Evolutionary conservation across 2,113 vertebrate genomes (phyloP).

Genomic region (Chloropsis hardwickii): DNA sequence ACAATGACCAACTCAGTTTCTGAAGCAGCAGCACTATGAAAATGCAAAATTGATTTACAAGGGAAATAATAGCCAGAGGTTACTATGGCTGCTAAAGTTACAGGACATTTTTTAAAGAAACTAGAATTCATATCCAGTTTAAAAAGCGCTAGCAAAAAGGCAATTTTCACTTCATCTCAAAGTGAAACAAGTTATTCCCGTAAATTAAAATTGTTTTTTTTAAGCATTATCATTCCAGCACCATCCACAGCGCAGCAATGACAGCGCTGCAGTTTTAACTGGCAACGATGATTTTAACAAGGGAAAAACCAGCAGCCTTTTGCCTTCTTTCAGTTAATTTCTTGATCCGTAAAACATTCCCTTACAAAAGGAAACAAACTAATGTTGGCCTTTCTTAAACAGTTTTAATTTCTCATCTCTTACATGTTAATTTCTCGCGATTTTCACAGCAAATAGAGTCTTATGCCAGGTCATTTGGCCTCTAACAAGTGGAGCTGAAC

Average conservation of each 20-base stretch:
- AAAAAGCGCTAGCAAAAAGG: not conserved
- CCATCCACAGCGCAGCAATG: not conserved
- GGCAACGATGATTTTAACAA: not conserved
- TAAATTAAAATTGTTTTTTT: not conserved
- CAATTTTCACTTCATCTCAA: not conserved
- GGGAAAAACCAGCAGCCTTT: not conserved
- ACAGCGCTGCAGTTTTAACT: not conserved
- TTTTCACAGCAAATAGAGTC: not conserved
- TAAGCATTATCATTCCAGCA: not conserved
- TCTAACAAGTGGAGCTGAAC: not conserved
- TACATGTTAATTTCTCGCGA: not conserved
- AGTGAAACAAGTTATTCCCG: not conserved
- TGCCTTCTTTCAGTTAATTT: not conserved
- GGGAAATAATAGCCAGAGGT: not conserved
- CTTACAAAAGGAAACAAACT: not conserved
- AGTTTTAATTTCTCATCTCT: not conserved
- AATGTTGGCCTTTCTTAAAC: not conserved
- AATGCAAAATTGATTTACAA: constrained; percentile 25
- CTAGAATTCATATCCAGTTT: not conserved
- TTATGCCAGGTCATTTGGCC: not conserved
- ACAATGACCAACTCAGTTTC: not conserved
- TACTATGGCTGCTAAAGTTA: not conserved
- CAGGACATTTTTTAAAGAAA: not conserved
- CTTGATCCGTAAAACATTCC: not conserved
- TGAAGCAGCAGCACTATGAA: not conserved